Base-by-base conservation (phyloP, 1,140 invertebrate species). In the Atta colombica region DNA sequence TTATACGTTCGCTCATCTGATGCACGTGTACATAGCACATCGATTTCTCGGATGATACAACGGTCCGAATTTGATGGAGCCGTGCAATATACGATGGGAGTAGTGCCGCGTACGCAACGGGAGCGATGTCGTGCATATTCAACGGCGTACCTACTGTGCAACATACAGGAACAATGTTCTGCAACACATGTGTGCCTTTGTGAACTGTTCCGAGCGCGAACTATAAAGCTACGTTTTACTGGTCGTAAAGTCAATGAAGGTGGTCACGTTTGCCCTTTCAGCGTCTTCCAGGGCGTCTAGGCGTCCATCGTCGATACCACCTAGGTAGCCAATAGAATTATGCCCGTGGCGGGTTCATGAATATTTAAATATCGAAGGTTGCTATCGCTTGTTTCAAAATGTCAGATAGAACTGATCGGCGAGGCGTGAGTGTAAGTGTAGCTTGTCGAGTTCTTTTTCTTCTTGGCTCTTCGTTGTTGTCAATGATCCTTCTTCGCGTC, bases 221-320 rank as follows among this genome's bases (percentile, higher is more conserved):
- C 94, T 92, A 93, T 94, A 94, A 94, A 94, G 90, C 90, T 86
- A 86, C 91, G 90, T 92, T 94, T 94, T 93, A 94, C 90, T 91
- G 94, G 25, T 94, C 94, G 92, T 95, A 95, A 95, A 95, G 92
- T 91, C 93, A 93, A 94, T 93, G 92, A 93, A 94, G 94, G 92
- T 89, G 92, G 94, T 94, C 93, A 93, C 94, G 93, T 94, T 93
- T 92, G 92, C 93, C 92, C 93, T 92, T 93, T 88, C 89, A 85
- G 49, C 91, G 91, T 92, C 90, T 94, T 92, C 85, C 88, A 86
- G 87, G 58, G 77, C 78, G 92, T 93, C 92, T 92, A 89, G 87
- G 88, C 88, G 77, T 66, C 88, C 87, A 87, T 92, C 87, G 80
- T 87, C 89, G 89, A 89, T 90, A 87, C 86, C 85, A 82, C 87